Conservation (phyloP, 2,113 vertebrate genomes). For the Caloenas nicobarica region DNA sequence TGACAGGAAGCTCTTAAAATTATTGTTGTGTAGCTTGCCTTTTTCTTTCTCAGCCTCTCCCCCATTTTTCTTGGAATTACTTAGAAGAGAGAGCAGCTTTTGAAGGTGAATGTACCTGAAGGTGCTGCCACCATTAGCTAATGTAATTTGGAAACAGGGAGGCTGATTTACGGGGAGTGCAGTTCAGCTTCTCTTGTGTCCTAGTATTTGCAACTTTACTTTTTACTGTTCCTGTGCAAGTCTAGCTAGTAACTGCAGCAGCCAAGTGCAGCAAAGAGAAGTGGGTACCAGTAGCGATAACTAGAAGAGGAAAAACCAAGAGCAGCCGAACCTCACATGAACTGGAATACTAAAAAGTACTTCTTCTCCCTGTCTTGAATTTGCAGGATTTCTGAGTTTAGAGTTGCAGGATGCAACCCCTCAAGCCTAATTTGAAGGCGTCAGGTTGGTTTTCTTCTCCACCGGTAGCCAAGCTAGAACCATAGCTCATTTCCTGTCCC, state of each 20-base stretch:
- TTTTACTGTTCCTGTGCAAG: not conserved
- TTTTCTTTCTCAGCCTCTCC: not conserved
- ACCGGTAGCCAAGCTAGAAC: not conserved
- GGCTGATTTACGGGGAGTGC: not conserved
- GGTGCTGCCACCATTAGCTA: slow-evolving; percentile 49
- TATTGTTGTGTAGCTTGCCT: slow-evolving; percentile 7
- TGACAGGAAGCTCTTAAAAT: slow-evolving; percentile 32
- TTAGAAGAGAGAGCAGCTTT: not conserved
- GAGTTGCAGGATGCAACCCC: not conserved
- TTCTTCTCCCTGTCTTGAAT: not conserved
- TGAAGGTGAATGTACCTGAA: slow-evolving; percentile 27
- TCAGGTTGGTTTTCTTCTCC: not conserved
- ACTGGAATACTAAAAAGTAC: not conserved
- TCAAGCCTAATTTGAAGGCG: not conserved
- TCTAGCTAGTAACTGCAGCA: not conserved
- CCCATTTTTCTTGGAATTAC: slow-evolving; percentile 29
- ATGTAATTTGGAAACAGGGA: slow-evolving; percentile 4
- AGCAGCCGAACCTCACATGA: not conserved
- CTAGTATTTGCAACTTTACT: not conserved
- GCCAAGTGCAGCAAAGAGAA: not conserved
- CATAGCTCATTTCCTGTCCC: not conserved
- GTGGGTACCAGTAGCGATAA: not conserved
- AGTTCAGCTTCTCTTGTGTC: not conserved
- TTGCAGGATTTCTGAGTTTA: not conserved
- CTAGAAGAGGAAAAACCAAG: not conserved